These are phyloP conservation scores for Chaetodon trifasciatus DNA, from an alignment of 2,797 vertebrate species.

Conservation along the genomic window DNA sequence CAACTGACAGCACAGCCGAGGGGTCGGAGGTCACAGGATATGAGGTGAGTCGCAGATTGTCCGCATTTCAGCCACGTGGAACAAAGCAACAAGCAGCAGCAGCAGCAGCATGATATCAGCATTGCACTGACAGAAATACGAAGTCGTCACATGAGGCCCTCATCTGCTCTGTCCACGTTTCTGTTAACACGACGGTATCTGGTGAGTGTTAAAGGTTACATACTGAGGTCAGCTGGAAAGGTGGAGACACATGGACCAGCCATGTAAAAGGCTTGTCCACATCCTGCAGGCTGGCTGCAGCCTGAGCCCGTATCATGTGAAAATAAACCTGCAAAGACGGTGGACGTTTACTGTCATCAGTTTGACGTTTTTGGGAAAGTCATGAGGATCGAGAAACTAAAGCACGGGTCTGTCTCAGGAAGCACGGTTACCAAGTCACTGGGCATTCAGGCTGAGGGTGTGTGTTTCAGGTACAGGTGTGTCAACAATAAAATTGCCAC, in stretches of 20 bases:
- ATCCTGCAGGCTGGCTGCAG: conserved; percentile 15
- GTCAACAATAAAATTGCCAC: not conserved
- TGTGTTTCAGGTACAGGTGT: not conserved
- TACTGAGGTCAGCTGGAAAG: not conserved
- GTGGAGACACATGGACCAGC: not conserved
- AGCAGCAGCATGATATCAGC: conserved; percentile 46
- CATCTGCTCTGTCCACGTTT: not conserved
- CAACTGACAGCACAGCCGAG: conserved; percentile 49
- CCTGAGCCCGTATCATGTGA: not conserved
- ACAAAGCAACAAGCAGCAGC: conserved; percentile 37
- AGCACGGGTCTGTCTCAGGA: not conserved
- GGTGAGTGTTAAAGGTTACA: not conserved
- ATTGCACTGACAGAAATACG: not conserved
- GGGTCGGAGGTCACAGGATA: conserved; percentile 38
- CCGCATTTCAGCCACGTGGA: conserved; percentile 56
- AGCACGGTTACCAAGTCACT: not conserved
- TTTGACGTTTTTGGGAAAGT: not conserved
- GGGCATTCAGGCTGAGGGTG: not conserved
- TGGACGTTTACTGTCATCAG: not conserved
- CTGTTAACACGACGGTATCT: not conserved
- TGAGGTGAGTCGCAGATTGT: conserved; percentile 35
- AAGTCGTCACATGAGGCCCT: not conserved
- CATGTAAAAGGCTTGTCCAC: not conserved
- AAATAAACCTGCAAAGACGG: conserved; percentile 17
- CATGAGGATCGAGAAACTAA: not conserved